These are phyloP conservation scores for Samia ricini DNA, from an alignment of 1,140 invertebrate species.

Conservation along the genomic window DNA sequence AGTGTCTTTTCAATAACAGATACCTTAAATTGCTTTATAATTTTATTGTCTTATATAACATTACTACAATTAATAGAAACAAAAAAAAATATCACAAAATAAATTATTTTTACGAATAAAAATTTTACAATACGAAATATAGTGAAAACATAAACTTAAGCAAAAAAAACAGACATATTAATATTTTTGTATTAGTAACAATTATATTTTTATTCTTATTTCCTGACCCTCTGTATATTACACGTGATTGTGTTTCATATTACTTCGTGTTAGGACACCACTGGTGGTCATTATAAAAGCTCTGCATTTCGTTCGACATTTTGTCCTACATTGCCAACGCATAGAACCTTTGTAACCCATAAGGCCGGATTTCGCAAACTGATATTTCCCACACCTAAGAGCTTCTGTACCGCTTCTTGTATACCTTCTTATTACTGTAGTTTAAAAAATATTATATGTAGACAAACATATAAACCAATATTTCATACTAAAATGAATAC, in stretches of 20 bases:
- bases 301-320: slow-evolving; percentile 21
- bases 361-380: slow-evolving; percentile 10
- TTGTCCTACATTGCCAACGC: slow-evolving; percentile 25
- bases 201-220: not conserved
- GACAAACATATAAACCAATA: not conserved
- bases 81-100: too few relatives aligned
- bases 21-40: too few relatives aligned
- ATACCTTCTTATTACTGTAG: slow-evolving; percentile 1
- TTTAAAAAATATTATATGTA: slow-evolving; percentile 2
- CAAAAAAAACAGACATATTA: not conserved
- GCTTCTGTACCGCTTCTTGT: slow-evolving; percentile 1
- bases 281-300: slow-evolving; percentile 22
- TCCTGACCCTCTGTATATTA: not conserved
- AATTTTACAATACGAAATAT: too few relatives aligned
- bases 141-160: too few relatives aligned
- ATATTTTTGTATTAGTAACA: not conserved
- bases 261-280: slow-evolving; percentile 13
- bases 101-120: too few relatives aligned
- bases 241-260: slow-evolving; percentile 29
- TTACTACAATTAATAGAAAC: too few relatives aligned
- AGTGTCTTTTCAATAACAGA: too few relatives aligned
- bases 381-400: slow-evolving; percentile 10
- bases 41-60: too few relatives aligned
- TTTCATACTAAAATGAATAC: not conserved
- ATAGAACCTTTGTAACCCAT: slow-evolving; percentile 1